Evolutionary conservation across 1,140 invertebrate genomes (phyloP), one percentile per base, ranked within the genome.

Genomic region (Zaprionus vittiger): DNA sequence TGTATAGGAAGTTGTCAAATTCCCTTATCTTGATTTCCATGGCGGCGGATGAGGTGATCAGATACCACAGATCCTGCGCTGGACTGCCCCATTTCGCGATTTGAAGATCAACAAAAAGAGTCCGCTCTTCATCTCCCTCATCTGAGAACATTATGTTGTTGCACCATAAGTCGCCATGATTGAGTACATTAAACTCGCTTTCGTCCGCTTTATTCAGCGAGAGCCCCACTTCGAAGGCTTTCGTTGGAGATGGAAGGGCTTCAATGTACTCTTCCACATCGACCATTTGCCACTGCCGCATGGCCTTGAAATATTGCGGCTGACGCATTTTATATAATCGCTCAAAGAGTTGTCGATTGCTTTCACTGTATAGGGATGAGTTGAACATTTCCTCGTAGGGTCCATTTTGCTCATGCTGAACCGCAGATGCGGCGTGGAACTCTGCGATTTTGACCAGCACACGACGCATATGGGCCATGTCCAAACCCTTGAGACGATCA

Each of bases 131-230:
- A n/a, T 11, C 47, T 14, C 20, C 47, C 20, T 22, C 47, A 12
- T 52, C 47, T 2, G 81, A 84, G 47, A 94, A 94, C 73, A 94
- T 82, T 5, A 93, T 91, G 49, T 94, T 94, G 69, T 93, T 92
- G 14, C 77, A 66, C 91, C 91, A 92, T 9, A 93, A 92, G 84
- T 96, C 95, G 2, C 95, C 95, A 62, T 96, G 95, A 78, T 94
- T 95, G 5, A 96, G 84, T 2, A 95, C 95, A 73, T 94, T 94
- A 60, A 95, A 95, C 28, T 94, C 93, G 14, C 93, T 93, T 2
- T 93, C 78, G 11, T 94, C 77, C 4, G 78, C 73, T 9, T 60
- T 28, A 22, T 90, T 83, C 12, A 86, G 2, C 0, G 2, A 1
- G 9, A 90, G 0, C 0, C 71, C 75, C 0, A 11, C 59, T 0